phyloP scores from a whole-genome alignment of 2,888 invertebrate species.

The Megastigmus dorsalis region DNA sequence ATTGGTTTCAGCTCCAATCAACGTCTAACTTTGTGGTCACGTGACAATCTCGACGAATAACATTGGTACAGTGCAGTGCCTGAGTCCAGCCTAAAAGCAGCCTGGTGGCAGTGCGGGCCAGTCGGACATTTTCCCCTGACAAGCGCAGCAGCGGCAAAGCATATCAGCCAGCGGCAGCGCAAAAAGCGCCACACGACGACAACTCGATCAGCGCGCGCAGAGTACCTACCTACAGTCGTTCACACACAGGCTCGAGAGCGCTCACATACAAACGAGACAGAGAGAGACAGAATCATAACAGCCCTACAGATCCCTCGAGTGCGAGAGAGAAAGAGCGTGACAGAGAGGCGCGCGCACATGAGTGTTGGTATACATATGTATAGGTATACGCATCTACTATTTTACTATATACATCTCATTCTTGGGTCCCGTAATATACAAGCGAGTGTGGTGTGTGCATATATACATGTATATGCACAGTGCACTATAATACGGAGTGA shows the following conservation, averaged over 20 bases:
- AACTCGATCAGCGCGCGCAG: not conserved
- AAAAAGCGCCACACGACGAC: conserved; percentile 22
- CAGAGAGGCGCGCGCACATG: not conserved
- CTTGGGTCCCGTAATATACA: not conserved
- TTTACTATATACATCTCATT: too few relatives aligned
- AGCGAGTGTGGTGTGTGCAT: too few relatives aligned
- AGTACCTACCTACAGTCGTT: not conserved
- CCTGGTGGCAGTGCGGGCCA: conserved; percentile 68
- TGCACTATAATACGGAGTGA: too few relatives aligned
- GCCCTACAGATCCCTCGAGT: not conserved
- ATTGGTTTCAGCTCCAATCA: too few relatives aligned
- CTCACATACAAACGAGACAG: too few relatives aligned
- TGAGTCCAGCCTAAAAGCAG: conserved; percentile 62
- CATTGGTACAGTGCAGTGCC: not conserved
- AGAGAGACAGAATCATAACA: too few relatives aligned
- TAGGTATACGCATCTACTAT: too few relatives aligned
- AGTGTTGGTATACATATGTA: too few relatives aligned
- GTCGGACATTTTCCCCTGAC: conserved; percentile 86
- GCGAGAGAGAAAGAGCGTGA: not conserved
- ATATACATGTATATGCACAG: too few relatives aligned
- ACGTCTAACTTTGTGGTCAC: too few relatives aligned
- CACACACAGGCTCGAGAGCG: not conserved
- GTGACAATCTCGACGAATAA: not conserved
- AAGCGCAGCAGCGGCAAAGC: conserved; percentile 92
- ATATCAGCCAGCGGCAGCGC: too few relatives aligned